Conservation (phyloP, 2,797 vertebrate genomes). For the Poeciliopsis infans region DNA sequence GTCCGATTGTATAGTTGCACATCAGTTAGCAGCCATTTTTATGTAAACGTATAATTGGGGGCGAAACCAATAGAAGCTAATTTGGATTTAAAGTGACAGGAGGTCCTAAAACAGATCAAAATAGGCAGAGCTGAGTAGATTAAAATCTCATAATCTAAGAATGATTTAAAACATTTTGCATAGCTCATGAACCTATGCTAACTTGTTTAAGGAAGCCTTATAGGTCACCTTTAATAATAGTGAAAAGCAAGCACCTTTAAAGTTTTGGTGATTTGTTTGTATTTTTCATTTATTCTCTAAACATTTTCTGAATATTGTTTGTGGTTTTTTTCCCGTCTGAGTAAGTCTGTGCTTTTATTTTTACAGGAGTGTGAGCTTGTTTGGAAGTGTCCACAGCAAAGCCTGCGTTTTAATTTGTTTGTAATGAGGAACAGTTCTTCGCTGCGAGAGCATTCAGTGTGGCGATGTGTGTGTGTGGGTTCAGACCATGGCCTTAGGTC, state of each 20-base stretch:
- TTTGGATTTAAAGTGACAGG: too few species aligned
- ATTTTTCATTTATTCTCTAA: background rate
- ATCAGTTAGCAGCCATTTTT: too few species aligned
- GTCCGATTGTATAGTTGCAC: too few species aligned
- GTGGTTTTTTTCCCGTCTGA: background rate
- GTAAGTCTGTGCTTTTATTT: slow-evolving; percentile 9
- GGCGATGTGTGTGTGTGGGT: slow-evolving; percentile 32
- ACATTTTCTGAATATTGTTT: background rate
- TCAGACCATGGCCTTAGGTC: slow-evolving; percentile 78
- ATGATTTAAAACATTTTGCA: too few species aligned
- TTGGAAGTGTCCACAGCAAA: slow-evolving; percentile 4
- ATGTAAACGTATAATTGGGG: too few species aligned
- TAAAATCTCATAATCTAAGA: too few species aligned
- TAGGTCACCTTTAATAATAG: background rate
- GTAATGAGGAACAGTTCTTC: slow-evolving; percentile 15
- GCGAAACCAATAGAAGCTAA: too few species aligned
- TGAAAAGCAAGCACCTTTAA: background rate
- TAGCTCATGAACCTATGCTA: too few species aligned
- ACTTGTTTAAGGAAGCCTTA: too few species aligned
- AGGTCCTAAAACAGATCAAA: too few species aligned
- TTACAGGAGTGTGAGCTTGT: slow-evolving; percentile 25
- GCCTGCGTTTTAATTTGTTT: slow-evolving; percentile 27
- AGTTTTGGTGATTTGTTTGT: slow-evolving; percentile 1
- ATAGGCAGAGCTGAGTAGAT: too few species aligned
- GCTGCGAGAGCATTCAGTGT: slow-evolving; percentile 25